Evolutionary conservation across 2,888 invertebrate genomes (phyloP).

Genomic region (Lithophane semibrunnea): DNA sequence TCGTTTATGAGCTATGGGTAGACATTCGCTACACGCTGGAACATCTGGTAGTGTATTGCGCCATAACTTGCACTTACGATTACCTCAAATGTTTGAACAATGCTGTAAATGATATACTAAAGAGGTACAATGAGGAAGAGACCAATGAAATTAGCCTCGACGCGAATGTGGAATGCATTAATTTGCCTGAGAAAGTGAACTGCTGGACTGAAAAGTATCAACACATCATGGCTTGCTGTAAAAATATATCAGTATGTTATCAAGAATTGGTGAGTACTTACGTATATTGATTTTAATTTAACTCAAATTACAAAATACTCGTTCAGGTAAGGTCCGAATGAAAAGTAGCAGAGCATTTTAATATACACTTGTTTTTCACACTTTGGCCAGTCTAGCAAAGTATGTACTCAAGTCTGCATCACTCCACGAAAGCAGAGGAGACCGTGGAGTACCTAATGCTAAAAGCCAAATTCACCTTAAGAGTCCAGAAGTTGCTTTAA

Average conservation of each 20-base stretch:
- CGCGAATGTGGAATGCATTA: constrained; percentile 14
- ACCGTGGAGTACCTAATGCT: no score
- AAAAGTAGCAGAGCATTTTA: not conserved
- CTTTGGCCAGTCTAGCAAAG: not conserved
- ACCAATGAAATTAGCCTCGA: constrained; percentile 17
- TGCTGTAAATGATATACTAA: constrained; percentile 31
- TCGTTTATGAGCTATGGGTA: constrained; percentile 46
- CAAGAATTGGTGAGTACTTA: constrained; percentile 47
- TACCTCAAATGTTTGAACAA: constrained; percentile 39
- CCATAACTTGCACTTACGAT: constrained; percentile 32
- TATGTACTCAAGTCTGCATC: no score
- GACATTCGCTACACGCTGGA: constrained; percentile 44
- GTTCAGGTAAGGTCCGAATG: fast-evolving
- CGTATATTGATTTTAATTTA: not conserved
- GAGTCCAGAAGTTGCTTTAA: no score
- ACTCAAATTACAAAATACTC: not conserved
- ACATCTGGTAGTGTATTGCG: constrained; percentile 48
- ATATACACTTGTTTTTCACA: not conserved
- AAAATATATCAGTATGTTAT: constrained; percentile 51
- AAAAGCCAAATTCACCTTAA: no score
- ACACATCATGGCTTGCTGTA: constrained; percentile 49
- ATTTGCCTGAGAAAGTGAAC: constrained; percentile 45
- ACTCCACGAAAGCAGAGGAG: no score
- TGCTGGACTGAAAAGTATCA: constrained; percentile 48
- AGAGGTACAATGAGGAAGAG: constrained; percentile 34